These are phyloP conservation scores for Syngnathus floridae DNA, from an alignment of 2,113 vertebrate genomes.

Conservation along the genomic window DNA sequence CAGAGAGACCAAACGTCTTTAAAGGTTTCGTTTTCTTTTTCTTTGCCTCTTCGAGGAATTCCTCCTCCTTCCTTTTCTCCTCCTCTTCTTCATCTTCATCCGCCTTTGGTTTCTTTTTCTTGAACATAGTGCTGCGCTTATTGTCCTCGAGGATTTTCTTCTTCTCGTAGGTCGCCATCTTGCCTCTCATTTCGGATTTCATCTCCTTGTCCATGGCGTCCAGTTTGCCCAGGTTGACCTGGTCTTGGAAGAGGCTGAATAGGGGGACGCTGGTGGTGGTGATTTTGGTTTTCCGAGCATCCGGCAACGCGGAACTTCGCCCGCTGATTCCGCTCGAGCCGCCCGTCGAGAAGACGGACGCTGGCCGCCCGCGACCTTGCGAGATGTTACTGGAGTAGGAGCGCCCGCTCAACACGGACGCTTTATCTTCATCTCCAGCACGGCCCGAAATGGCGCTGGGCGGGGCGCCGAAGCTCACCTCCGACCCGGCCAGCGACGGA, in stretches of 20 bases:
- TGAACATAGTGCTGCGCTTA: conserved; percentile 89
- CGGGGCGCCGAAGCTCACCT: conserved; percentile 57
- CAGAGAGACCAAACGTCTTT: conserved; percentile 53
- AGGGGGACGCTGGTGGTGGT: conserved; percentile 83
- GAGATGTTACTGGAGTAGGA: conserved; percentile 58
- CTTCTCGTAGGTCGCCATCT: conserved; percentile 80
- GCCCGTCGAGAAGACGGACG: conserved; percentile 70
- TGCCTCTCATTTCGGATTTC: conserved; percentile 80
- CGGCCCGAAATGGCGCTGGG: conserved; percentile 48
- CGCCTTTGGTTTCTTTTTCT: conserved; percentile 82
- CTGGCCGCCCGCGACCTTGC: conserved; percentile 30
- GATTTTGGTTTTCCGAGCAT: conserved; percentile 62
- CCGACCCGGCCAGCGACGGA: conserved; percentile 59
- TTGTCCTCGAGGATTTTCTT: conserved; percentile 89
- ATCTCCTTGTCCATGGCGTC: conserved; percentile 83
- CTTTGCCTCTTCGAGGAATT: conserved; percentile 53
- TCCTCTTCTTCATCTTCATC: conserved; percentile 44
- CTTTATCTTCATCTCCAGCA: conserved; percentile 72
- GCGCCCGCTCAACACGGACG: conserved; percentile 71
- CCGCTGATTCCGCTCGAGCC: conserved; percentile 33
- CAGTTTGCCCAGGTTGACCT: conserved; percentile 81
- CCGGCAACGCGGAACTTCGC: conserved; percentile 10
- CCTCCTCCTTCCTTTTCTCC: conserved; percentile 57
- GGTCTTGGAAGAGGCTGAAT: conserved; percentile 88
- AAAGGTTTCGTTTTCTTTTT: conserved; percentile 48